Evolutionary conservation across 1,140 invertebrate genomes (phyloP).

Genomic region (Nebria ingens): DNA sequence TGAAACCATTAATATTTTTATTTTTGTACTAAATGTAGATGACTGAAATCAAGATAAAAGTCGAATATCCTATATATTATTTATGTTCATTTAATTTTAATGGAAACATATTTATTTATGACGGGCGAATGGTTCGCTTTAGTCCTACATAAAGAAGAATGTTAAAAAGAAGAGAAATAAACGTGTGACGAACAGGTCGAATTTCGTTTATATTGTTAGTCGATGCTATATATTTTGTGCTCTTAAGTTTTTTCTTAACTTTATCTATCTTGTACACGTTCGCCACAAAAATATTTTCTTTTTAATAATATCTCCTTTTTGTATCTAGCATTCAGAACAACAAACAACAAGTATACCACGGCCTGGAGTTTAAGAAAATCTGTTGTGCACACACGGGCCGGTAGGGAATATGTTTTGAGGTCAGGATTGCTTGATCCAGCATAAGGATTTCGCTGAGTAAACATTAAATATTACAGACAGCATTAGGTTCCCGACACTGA

Average conservation of each 20-base stretch:
- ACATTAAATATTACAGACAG: slow-evolving; percentile 2
- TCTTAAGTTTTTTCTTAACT: not conserved
- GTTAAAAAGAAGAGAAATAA: not conserved
- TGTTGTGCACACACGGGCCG: not conserved
- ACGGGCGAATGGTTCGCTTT: too few relatives aligned
- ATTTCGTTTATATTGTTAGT: not conserved
- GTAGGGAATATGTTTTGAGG: not conserved
- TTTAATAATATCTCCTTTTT: not conserved
- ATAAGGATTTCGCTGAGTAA: not conserved
- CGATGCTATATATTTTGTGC: not conserved
- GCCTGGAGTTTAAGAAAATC: not conserved
- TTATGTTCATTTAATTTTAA: too few relatives aligned
- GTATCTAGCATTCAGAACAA: not conserved
- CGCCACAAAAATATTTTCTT: not conserved
- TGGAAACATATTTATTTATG: too few relatives aligned
- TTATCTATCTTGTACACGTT: not conserved
- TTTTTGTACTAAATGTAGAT: too few relatives aligned
- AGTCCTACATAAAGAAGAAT: too few relatives aligned
- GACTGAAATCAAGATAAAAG: too few relatives aligned
- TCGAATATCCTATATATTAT: too few relatives aligned
- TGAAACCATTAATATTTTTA: too few relatives aligned
- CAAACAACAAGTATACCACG: not conserved
- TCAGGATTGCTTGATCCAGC: not conserved
- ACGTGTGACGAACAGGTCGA: not conserved
- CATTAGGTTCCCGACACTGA: not conserved